Evolutionary conservation across 2,888 invertebrate genomes (phyloP).

Genomic region (Tromatobia lineatoria): DNA sequence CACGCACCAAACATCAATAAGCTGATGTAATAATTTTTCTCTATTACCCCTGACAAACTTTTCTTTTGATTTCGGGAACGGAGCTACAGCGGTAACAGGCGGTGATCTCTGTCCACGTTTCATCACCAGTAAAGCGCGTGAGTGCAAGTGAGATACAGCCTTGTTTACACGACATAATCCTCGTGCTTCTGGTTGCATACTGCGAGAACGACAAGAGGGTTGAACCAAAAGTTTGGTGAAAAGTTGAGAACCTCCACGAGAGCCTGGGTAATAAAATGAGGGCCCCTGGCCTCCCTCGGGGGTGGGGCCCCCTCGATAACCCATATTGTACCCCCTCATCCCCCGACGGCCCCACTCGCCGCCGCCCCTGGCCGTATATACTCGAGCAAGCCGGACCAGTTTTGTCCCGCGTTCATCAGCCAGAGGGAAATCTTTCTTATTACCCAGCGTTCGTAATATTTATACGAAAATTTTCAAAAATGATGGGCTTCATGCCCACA

Average conservation of each 20-base stretch:
- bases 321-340: constrained; percentile 83
- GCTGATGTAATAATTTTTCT: constrained; percentile 26
- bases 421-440: constrained; percentile 80
- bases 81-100: constrained; percentile 12
- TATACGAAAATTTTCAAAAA: constrained; percentile 81
- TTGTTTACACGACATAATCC: constrained; percentile 72
- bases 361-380: constrained; percentile 85
- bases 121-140: constrained; percentile 55
- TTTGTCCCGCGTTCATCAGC: constrained; percentile 80
- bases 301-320: constrained; percentile 84
- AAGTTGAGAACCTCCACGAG: constrained; percentile 83
- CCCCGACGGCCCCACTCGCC: constrained; percentile 74
- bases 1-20: neutral
- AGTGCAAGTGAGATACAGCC: constrained; percentile 49
- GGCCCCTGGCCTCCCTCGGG: constrained; percentile 84
- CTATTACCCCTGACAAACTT: constrained; percentile 3
- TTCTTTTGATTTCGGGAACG: constrained; percentile 32
- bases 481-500: constrained; percentile 77
- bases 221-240: constrained; percentile 67
- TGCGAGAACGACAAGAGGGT: constrained; percentile 33
- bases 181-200: constrained; percentile 58
- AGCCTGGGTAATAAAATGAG: constrained; percentile 85
- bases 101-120: constrained; percentile 60
- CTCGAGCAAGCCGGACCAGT: constrained; percentile 82
- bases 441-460: constrained; percentile 65